A percentile compares a stretch with the other conserved stretches of the same genome.
Evolutionary conservation across 2,113 vertebrate species (phyloP).

Genomic region (Chrysemys picta): DNA sequence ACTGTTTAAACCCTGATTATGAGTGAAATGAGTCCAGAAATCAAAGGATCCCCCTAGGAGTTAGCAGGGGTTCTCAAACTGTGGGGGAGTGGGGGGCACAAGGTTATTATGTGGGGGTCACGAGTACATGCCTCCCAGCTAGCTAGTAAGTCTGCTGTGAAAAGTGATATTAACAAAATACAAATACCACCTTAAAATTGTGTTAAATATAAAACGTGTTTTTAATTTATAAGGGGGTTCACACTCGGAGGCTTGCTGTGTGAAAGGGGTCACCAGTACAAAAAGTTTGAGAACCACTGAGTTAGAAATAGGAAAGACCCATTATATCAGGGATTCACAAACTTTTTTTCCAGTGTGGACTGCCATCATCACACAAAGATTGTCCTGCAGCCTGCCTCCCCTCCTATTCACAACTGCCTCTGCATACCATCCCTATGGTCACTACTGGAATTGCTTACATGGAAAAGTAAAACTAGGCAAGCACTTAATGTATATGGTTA

Average conservation of each 20-base stretch:
- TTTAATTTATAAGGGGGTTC: too few relatives aligned
- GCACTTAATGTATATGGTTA: background rate
- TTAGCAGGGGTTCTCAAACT: too few relatives aligned
- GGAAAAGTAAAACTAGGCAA: background rate
- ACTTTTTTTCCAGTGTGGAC: background rate
- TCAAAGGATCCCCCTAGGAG: background rate
- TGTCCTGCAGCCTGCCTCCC: background rate
- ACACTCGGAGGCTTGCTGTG: too few relatives aligned
- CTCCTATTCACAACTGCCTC: background rate
- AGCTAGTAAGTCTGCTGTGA: too few relatives aligned
- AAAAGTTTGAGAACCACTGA: background rate
- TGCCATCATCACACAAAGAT: background rate
- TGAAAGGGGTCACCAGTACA: too few relatives aligned
- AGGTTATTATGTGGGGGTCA: too few relatives aligned
- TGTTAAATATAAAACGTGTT: too few relatives aligned
- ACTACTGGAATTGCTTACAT: background rate
- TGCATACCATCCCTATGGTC: background rate
- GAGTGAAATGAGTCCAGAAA: background rate
- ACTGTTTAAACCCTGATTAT: background rate
- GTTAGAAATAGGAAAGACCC: background rate
- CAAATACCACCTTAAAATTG: too few relatives aligned
- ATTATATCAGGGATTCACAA: background rate
- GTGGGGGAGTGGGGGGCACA: too few relatives aligned
- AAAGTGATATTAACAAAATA: too few relatives aligned
- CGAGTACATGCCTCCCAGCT: too few relatives aligned